phyloP scores from a whole-genome alignment of 2,113 vertebrate species.

The Anarrhichthys ocellatus region DNA sequence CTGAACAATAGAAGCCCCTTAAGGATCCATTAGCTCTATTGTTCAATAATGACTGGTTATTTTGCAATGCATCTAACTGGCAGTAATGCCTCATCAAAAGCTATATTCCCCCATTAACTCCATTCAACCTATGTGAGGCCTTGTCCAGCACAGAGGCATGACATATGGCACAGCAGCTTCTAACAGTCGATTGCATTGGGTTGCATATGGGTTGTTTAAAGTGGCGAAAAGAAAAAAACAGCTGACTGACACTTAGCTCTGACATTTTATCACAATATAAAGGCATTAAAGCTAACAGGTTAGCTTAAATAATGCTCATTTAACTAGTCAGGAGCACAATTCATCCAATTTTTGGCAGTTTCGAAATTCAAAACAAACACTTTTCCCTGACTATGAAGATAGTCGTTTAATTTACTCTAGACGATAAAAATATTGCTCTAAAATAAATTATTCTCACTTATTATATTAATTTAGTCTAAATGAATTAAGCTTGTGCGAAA shows the following conservation, averaged over 20 bases:
- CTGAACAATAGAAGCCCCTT: slow-evolving; percentile 64
- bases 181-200: not conserved
- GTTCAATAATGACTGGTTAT: slow-evolving; percentile 58
- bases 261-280: not conserved
- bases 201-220: slow-evolving; percentile 3
- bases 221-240: not conserved
- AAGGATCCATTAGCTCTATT: slow-evolving; percentile 67
- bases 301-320: not conserved
- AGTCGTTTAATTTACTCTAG: not conserved
- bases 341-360: not conserved
- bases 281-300: not conserved
- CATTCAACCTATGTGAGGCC: slow-evolving; percentile 14
- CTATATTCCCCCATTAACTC: slow-evolving; percentile 35
- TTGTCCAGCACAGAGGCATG: slow-evolving; percentile 15
- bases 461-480: not conserved
- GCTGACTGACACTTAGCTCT: not conserved
- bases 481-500: not conserved
- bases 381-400: not conserved
- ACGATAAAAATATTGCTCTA: not conserved
- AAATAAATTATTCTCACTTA: not conserved
- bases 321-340: not conserved
- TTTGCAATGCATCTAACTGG: slow-evolving; percentile 52
- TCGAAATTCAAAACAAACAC: not conserved
- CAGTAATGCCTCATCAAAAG: slow-evolving; percentile 55
- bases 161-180: slow-evolving; percentile 28